Evolutionary conservation across 2,888 invertebrate genomes (phyloP), one percentile per base, ranked within the genome.

Genomic region (Lymantria dispar): DNA sequence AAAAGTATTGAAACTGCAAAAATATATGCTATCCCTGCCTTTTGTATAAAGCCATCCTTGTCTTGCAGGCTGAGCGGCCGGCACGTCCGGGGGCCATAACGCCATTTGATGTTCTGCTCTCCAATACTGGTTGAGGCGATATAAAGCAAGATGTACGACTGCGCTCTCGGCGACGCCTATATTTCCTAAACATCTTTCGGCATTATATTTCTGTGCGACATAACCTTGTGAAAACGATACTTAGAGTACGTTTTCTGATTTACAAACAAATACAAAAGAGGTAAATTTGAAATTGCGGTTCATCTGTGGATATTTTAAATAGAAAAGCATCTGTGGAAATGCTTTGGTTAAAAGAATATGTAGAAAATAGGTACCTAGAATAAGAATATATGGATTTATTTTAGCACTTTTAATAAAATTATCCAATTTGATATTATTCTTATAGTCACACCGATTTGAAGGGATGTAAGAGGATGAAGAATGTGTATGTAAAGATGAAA

Each of bases 81-180:
- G 85, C 89, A 90, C 91, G 90, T 88, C 90, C 89, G 86, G 84
- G 84, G 87, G 84, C 83, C 79, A 88, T 89, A 90, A 90, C 89
- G 74, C 60, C 83, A 87, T 91, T 92, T 92, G 92, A 92, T 92
- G 91, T 79, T 91, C 91, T 89, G 86, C 89, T 88, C 91, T 90
- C 92, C 92, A 92, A 92, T 92, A 83, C 91, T 87, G 83, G 87
- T 74, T 50, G 84, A 81, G 87, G 64, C 85, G 84, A 80, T 87
- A 87, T 87, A 84, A 83, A 81, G 75, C 81, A 83, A 89, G 89
- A 88, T 86, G 87, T 87, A 90, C 91, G 89, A 72, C 90, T 90
- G 89, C 87, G 91, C 88, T 87, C 81, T 84, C 84, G 87, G 89
- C 78, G 86, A 85, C 91, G 90, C 88, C 91, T 91, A 89, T 90